Base-by-base conservation (phyloP, 2,797 vertebrate species). In the Benthosema pterotum region DNA sequence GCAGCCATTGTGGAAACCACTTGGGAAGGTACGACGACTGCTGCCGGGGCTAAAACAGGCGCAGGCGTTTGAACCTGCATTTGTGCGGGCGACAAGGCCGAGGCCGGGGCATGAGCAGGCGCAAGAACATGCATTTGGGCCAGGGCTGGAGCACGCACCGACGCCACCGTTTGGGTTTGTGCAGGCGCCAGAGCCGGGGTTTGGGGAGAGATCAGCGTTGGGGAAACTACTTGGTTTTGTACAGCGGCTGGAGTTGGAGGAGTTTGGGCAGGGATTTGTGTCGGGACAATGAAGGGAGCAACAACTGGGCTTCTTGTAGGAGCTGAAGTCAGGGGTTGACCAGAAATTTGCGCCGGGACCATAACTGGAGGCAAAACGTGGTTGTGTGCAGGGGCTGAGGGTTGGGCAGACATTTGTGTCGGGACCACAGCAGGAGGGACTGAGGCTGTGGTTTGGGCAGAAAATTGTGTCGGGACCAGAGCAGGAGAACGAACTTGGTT, bases 111-210 rank as follows among this genome's bases (percentile, higher is more conserved):
- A 42, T 4, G n/a, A 3, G 15, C 14, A 15, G 50, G 3, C 38
- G 49, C 12, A 18, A 62, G 46, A 8, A 12, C 47, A 28, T 28
- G 42, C 14, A n/a, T 13, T 4, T 18, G 49, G 64, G 49, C 14
- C 46, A 80, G 82, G 58, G 75, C 67, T n/a, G 43, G 18, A 16
- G 60, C 45, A 16, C 69, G 64, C 1, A 63, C 57, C 0, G 78
- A 48, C 2, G 22, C 42, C 2, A 57, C 13, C 12, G 63, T 42
- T 22, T 59, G 77, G 28, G 65, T 64, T 59, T 75, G 75, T 28
- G 69, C 38, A 0, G 60, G 60, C 42, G 72, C 57, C 0, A 50
- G 63, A 43, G n/a, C 42, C 1, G 60, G 32, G 32, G 32, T 38
- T 38, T 38, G 32, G 32, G 32, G 7, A 38, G 8, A 38, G 9